These are phyloP conservation scores for Mobula hypostoma DNA, from an alignment of 2,113 vertebrate genomes.

Conservation along the genomic window DNA sequence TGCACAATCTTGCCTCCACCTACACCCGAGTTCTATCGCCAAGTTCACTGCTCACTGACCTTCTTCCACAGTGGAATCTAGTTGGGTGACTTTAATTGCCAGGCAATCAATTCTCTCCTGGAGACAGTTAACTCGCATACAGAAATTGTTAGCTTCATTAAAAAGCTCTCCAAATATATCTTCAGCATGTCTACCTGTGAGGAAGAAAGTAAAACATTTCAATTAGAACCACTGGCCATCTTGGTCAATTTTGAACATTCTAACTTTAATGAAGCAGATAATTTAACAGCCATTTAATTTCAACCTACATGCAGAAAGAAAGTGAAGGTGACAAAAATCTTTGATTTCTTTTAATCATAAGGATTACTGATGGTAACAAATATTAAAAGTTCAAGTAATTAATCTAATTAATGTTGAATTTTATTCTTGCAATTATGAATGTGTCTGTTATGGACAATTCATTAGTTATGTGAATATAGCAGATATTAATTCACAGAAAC, in stretches of 20 bases:
- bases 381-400: neutral
- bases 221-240: neutral
- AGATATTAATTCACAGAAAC: too few species aligned
- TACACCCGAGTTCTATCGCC: neutral
- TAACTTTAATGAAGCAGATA: neutral
- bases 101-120: slow-evolving; percentile 86
- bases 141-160: slow-evolving; percentile 86
- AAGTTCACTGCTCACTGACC: slow-evolving; percentile 52
- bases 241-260: neutral
- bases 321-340: neutral
- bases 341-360: neutral
- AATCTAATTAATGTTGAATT: neutral
- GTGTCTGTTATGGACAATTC: neutral
- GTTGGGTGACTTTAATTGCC: slow-evolving; percentile 84
- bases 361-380: neutral
- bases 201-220: neutral
- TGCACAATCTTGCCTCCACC: neutral
- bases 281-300: neutral
- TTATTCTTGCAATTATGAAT: neutral
- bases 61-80: slow-evolving; percentile 89
- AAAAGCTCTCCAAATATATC: slow-evolving; percentile 89
- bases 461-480: too few species aligned
- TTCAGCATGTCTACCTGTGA: slow-evolving; percentile 76
- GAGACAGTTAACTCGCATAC: slow-evolving; percentile 82
- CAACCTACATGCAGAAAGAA: neutral